Evolutionary conservation across 2,113 vertebrate species (phyloP).

Genomic region (Pholis gunnellus): DNA sequence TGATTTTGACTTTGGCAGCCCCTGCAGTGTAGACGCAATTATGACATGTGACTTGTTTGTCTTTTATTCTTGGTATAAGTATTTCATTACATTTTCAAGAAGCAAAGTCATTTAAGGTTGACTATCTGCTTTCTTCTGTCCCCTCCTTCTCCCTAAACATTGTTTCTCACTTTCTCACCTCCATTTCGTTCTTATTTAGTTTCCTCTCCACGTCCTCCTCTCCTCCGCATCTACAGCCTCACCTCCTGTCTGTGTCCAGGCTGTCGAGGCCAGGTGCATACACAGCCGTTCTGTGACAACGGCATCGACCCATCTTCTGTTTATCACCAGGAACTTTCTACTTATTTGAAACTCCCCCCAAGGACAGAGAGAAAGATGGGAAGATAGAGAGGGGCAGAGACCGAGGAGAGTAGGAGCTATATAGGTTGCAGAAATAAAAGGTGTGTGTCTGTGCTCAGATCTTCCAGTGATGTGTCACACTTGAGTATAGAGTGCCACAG

Average conservation of each 20-base stretch:
- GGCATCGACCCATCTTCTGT: constrained; percentile 21
- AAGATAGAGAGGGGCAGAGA: background rate
- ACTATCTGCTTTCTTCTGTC: background rate
- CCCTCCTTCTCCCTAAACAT: background rate
- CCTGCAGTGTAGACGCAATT: background rate
- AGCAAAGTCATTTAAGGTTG: background rate
- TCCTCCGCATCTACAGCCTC: constrained; percentile 6
- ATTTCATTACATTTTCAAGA: constrained; percentile 5
- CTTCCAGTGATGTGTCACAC: constrained; percentile 1
- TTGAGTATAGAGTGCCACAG: constrained; percentile 24
- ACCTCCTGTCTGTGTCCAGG: constrained; percentile 29
- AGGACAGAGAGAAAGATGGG: constrained; percentile 29
- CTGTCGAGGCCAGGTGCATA: constrained; percentile 57
- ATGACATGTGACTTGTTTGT: background rate
- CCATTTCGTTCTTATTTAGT: background rate
- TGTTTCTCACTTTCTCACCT: background rate
- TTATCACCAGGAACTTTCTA: constrained; percentile 35
- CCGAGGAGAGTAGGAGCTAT: background rate
- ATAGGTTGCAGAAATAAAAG: background rate
- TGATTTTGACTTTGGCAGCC: background rate
- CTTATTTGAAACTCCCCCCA: constrained; percentile 30
- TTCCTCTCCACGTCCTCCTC: background rate
- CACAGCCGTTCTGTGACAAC: constrained; percentile 61
- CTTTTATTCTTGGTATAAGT: background rate
- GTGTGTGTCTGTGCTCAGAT: background rate